Evolutionary conservation across 2,888 invertebrate genomes (phyloP).

Genomic region (Malthinus seriepunctatus): DNA sequence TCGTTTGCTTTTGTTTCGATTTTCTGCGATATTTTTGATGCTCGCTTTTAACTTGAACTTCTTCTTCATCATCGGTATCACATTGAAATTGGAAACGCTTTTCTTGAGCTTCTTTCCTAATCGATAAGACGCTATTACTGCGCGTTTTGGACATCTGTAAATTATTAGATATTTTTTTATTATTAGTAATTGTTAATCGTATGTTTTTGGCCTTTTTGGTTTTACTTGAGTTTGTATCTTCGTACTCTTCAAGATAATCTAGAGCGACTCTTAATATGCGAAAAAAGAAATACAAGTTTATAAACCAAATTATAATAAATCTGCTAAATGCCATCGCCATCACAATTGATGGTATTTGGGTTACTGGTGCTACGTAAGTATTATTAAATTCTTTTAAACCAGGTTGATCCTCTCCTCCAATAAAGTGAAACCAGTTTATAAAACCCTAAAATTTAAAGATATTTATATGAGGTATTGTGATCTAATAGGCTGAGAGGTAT

Average conservation of each 20-base stretch:
- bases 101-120: too few species aligned
- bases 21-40: conserved; percentile 1
- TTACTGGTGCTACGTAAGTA: conserved; percentile 21
- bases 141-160: too few species aligned
- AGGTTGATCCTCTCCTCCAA: conserved; percentile 38
- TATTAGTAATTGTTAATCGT: too few species aligned
- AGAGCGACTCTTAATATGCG: conserved; percentile 33
- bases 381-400: conserved; percentile 35
- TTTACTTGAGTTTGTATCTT: background rate
- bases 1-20: background rate
- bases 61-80: conserved; percentile 2
- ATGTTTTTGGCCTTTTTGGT: too few species aligned
- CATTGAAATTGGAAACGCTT: background rate
- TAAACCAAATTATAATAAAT: conserved; percentile 40
- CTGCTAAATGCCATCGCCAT: conserved; percentile 36
- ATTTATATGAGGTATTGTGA: too few species aligned
- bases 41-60: background rate
- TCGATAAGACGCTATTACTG: too few species aligned
- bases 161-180: too few species aligned
- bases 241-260: conserved; percentile 25
- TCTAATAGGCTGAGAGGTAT: too few species aligned
- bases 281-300: conserved; percentile 40
- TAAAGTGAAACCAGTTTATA: conserved; percentile 40
- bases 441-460: conserved; percentile 35
- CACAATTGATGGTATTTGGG: conserved; percentile 32